Evolutionary conservation across 1,140 invertebrate species (phyloP), one percentile per base, ranked within the genome.

Genomic region (Cylas formicarius): DNA sequence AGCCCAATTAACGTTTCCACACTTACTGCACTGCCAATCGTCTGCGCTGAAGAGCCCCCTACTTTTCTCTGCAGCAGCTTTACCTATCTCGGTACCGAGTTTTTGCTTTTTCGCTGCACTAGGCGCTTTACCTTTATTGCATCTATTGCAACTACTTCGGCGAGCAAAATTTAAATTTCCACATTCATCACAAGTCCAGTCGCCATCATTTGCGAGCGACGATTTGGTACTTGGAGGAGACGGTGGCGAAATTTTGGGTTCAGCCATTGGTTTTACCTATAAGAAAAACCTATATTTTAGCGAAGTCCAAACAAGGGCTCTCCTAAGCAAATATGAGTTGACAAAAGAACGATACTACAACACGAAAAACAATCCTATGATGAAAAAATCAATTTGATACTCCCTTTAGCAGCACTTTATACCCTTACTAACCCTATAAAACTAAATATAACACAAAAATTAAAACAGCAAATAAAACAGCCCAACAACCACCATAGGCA

Each of bases 1-100:
- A 9, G 95, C 95, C 97, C 97, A 99, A 66, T 99, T 99, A 2
- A 99, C 95, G 69, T 99, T 99, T 1, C 92, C 94, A 72, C 96
- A 99, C 67, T 97, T 97, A 67, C 87, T 93, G 67, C 97, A 99
- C 63, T 97, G 90, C 97, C 97, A 99, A 67, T 99, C 96, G 69
- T 99, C 95, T 36, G 96, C 95, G 72, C 90, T 91, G 63, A 90
- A 96, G n/a, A 99, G 73, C 10, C 97, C 97, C 57, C 93, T 82
- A 54, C 92, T 97, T 70, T 98, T 99, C 64, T 99, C 96, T 4
- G 97, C 96, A 14, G 92, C 87, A 28, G 85, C 86, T 74, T 98
- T 97, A 2, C 96, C 97, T 57, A 99, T 97, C 72, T 98, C 95
- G 49, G 88, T 86, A 1, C 93, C 93, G 40, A 95, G 74, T 71